Conservation (phyloP, 2,113 vertebrate species). For the Suricata suricatta region DNA sequence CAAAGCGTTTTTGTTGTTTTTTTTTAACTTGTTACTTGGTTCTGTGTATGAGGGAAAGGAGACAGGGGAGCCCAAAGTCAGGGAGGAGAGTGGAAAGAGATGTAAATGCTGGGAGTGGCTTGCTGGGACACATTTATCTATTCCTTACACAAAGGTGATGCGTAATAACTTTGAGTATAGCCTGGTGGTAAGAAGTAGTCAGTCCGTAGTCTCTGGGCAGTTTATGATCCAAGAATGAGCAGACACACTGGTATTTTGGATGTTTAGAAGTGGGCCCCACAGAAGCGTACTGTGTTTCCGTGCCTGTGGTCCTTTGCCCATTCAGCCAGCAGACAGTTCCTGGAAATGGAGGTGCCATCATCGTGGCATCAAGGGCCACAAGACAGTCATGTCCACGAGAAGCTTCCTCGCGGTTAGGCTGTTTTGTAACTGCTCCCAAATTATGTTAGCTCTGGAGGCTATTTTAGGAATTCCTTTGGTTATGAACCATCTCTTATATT, state of each 20-base stretch:
- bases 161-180: background rate
- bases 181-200: background rate
- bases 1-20: slow-evolving; percentile 8
- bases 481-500: slow-evolving; percentile 73
- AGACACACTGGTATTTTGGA: background rate
- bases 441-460: slow-evolving; percentile 72
- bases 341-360: background rate
- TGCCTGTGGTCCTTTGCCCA: background rate
- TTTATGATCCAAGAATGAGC: background rate
- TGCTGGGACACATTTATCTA: too few relatives aligned
- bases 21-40: slow-evolving; percentile 32
- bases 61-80: background rate
- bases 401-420: slow-evolving; percentile 46
- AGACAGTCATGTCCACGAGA: background rate
- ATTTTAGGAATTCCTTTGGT: slow-evolving; percentile 75
- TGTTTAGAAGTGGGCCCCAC: background rate
- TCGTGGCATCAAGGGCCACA: background rate
- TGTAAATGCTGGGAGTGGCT: background rate
- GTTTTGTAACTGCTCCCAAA: slow-evolving; percentile 79
- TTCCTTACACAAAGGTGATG: background rate
- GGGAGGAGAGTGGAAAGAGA: background rate
- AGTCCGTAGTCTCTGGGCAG: background rate
- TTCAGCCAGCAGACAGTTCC: background rate
- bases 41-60: background rate
- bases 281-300: background rate